Base-by-base conservation (phyloP, 2,888 invertebrate species). In the Lycaena phlaeas region DNA sequence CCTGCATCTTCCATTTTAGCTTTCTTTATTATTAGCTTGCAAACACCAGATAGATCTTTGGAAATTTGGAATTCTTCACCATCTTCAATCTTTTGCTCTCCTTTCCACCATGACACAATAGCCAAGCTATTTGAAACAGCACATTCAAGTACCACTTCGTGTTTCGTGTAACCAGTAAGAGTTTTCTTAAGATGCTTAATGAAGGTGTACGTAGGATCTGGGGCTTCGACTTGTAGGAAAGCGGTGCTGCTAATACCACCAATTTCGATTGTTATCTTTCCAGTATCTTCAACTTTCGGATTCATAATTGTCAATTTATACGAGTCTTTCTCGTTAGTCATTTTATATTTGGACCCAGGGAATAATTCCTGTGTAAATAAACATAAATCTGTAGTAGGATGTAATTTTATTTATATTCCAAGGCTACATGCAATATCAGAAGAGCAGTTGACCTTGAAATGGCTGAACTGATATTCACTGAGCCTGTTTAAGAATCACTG, bases 251-350 rank as follows among this genome's bases (percentile, higher is more conserved):
- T 89, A 36, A 94, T 88, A 40, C 97, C 96, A 58, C 94, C 93
- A 56, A 98, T 95, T 85, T 98, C 97, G 59, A 97, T 92, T 0
- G 94, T 95, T 67, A 97, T 98, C 85, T 97, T 97, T 57, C 98
- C 99, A 53, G 94, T 94, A 71, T 99, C 99, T 57, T 99, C 98
- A 26, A 95, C 94, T 81, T 95, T 96, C 0, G 99, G 97, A 59
- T 89, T 90, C 68, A 88, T 88, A 59, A 99, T 96, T 51, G 95
- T 92, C 50, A 99, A 86, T 61, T 92, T 93, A 73, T 98, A 97
- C 1, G 91, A 89, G 63, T 97, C 96, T 59, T 92, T 93, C 68
- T 98, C 97, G 62, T 91, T 93, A 59, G 92, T 93, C 77, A 99
- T 95, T 81, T 98, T 97, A 75, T 95, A 98, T 78, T 97, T 99